Evolutionary conservation across 2,113 vertebrate genomes (phyloP), one percentile per base, ranked within the genome.

Genomic region (Colistium nudipinnis): DNA sequence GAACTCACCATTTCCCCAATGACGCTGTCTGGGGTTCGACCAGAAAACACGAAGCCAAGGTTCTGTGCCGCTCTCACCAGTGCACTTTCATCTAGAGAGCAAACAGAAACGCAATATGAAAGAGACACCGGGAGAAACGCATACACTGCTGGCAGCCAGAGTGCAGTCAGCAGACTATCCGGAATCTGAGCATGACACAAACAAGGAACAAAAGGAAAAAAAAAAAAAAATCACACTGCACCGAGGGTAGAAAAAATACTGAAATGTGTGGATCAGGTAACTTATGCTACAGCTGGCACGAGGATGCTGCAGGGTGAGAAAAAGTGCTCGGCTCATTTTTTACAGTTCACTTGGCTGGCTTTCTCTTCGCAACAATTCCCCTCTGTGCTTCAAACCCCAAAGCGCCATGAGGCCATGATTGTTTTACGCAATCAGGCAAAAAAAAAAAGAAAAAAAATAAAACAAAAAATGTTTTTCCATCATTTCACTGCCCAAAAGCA

Each of bases 1-100:
- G 39, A 84, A 92, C 93, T 94, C 91, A 99, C 98, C 60, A 94
- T 93, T 80, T 99, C 94, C 75, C 97, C 93, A 54, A 99, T 96
- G 74, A 99, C 98, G 0, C 92, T 94, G 90, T 99, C 94, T 19
- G 98, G 98, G 16, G 98, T 99, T 87, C 98, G 89, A 75, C 96
- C 98, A 28, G 97, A 96, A 86, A 99, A 99, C 53, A 97, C 94
- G 74, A 99, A 99, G 80, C 84, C 95, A 61, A 99, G 88, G 76
- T 93, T 92, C 27, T 77, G 94, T 45, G 98, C 98, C 35, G 97
- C 98, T 91, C 95, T 94, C 81, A 99, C 98, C 87, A 99, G 86
- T 0, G 98, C 96, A 19, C 97, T 95, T 87, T 99, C 98, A 91
- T 99, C 98, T 99, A 80, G 33, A 83, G 63, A 78, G 53, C 22